Percentiles rank a stretch among this genome's conserved stretches.
These are phyloP conservation scores for Sinohyriopsis cumingii DNA, from an alignment of 2,888 invertebrate genomes.

Conservation along the genomic window DNA sequence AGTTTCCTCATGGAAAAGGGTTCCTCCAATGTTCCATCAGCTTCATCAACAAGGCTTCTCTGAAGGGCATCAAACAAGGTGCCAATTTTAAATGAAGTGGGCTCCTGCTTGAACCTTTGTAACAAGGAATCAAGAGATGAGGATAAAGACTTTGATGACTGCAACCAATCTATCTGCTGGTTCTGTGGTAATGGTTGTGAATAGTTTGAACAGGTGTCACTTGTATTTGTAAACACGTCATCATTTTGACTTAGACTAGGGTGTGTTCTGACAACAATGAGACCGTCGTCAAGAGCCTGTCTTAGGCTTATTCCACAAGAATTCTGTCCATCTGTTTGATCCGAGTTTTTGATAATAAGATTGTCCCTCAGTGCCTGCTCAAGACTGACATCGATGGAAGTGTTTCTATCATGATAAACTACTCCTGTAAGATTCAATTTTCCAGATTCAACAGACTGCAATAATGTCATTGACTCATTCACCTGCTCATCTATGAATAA, in stretches of 20 bases:
- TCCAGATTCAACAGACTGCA: conserved; percentile 84
- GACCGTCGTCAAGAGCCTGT: conserved; percentile 32
- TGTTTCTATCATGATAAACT: conserved; percentile 30
- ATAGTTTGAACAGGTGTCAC: conserved; percentile 20
- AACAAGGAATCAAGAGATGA: conserved; percentile 57
- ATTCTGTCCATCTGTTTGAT: neutral
- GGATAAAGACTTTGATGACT: conserved; percentile 50
- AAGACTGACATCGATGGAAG: conserved; percentile 27
- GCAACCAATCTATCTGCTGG: conserved; percentile 36
- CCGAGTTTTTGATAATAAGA: conserved; percentile 15
- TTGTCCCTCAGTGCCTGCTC: conserved; percentile 32
- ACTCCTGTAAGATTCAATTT: conserved; percentile 79
- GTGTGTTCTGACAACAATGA: conserved; percentile 21
- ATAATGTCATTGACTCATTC: conserved; percentile 73
- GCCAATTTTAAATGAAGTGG: conserved; percentile 40
- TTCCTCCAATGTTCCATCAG: conserved; percentile 38
- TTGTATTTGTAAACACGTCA: conserved; percentile 32
- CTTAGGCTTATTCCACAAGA: conserved; percentile 28
- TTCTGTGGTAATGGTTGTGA: conserved; percentile 20
- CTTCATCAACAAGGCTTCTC: conserved; percentile 36
- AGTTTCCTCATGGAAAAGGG: conserved; percentile 47
- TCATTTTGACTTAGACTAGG: conserved; percentile 11
- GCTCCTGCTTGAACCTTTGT: conserved; percentile 40
- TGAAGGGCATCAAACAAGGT: conserved; percentile 45
- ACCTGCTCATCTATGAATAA: conserved; percentile 41